Evolutionary conservation across 2,888 invertebrate genomes (phyloP).

Genomic region (Panzeria rudis): DNA sequence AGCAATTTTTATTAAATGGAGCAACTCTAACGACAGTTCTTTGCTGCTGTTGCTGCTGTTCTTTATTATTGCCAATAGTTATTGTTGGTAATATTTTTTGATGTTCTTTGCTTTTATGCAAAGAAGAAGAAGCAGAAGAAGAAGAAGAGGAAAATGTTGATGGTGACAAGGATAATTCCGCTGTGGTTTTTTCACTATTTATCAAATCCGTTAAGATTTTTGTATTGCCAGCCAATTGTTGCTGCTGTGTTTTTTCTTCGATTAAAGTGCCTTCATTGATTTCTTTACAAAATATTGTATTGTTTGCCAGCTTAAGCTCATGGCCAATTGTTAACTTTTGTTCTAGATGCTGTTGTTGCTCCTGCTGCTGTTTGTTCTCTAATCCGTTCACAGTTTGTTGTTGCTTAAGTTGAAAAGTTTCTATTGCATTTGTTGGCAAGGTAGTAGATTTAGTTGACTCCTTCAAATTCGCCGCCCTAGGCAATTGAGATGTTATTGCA

Average conservation of each 20-base stretch:
- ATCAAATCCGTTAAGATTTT: conserved; percentile 58
- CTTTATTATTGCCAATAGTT: conserved; percentile 18
- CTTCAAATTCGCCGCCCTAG: conserved; percentile 51
- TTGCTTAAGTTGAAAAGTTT: conserved; percentile 59
- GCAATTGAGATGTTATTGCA: conserved; percentile 24
- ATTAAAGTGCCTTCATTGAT: conserved; percentile 64
- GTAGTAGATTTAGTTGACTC: conserved; percentile 43
- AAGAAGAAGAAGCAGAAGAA: not conserved
- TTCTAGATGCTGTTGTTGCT: conserved; percentile 44
- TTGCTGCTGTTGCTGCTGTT: conserved; percentile 73
- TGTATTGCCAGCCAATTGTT: conserved; percentile 63
- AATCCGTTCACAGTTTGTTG: conserved; percentile 75
- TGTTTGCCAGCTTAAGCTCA: conserved; percentile 75
- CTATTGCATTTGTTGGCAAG: conserved; percentile 60
- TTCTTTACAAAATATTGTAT: conserved; percentile 81
- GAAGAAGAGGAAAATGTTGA: conserved; percentile 8
- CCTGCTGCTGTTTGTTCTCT: conserved; percentile 70
- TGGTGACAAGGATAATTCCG: conserved; percentile 32
- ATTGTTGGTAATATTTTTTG: conserved; percentile 41
- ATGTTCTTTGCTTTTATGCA: conserved; percentile 2
- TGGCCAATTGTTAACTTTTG: conserved; percentile 66
- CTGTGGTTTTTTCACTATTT: conserved; percentile 37
- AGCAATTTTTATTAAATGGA: conserved; percentile 81
- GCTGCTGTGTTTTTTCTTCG: conserved; percentile 47
- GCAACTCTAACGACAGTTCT: conserved; percentile 85